A percentile compares a stretch with the other conserved stretches of the same genome.
Conservation (phyloP, 2,888 invertebrate genomes). For the Oxycera nigricornis region DNA sequence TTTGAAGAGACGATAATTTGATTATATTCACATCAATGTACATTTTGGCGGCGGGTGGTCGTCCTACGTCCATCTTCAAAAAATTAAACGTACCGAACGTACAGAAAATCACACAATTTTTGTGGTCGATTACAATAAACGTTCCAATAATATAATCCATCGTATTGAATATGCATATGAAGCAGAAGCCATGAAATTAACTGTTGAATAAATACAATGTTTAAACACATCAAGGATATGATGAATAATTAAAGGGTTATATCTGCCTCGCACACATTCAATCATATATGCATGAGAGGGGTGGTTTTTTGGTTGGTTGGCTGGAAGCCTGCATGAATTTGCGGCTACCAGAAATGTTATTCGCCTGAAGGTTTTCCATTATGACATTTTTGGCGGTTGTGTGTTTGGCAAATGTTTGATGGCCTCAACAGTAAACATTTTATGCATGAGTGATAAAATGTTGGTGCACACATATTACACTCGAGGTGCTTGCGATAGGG, state of each 20-base stretch:
- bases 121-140: neutral
- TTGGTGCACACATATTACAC: neutral
- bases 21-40: neutral
- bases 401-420: constrained; percentile 2
- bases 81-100: neutral
- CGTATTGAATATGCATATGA: neutral
- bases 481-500: neutral
- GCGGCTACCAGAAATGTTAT: neutral
- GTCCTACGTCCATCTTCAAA: no score
- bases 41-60: no score
- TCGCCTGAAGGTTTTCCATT: constrained; percentile 3
- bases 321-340: neutral
- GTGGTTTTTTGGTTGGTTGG: neutral
- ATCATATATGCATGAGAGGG: neutral
- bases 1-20: neutral
- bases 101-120: neutral
- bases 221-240: constrained; percentile 13
- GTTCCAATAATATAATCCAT: neutral
- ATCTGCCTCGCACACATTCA: neutral
- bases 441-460: constrained; percentile 21
- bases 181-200: neutral
- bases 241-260: constrained; percentile 14
- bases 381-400: neutral
- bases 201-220: neutral
- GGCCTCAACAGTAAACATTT: constrained; percentile 12